A percentile compares a stretch with the other conserved stretches of the same genome.
phyloP scores from a whole-genome alignment of 2,113 vertebrate species.

The Neomonachus schauinslandi region DNA sequence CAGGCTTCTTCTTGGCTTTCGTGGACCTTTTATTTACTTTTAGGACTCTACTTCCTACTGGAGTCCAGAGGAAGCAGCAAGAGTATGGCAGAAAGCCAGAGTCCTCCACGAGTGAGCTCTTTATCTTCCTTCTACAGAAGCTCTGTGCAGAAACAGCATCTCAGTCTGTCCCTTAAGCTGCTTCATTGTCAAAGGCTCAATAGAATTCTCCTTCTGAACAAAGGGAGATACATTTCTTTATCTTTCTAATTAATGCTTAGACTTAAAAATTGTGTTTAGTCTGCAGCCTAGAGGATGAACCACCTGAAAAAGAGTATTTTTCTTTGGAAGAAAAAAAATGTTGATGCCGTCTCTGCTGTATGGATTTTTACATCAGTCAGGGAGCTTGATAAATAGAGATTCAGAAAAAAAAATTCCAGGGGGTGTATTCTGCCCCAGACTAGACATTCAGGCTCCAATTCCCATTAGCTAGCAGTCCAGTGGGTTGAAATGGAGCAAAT shows the following conservation, averaged over 20 bases:
- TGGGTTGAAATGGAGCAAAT: conserved; percentile 73
- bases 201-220: conserved; percentile 79
- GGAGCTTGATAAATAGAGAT: conserved; percentile 74
- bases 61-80: conserved; percentile 71
- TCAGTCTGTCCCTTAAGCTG: conserved; percentile 80
- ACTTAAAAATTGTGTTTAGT: conserved; percentile 75
- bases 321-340: conserved; percentile 58
- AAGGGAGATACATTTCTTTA: conserved; percentile 82
- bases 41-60: conserved; percentile 60
- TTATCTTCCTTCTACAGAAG: conserved; percentile 82
- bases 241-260: conserved; percentile 85
- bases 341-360: conserved; percentile 51
- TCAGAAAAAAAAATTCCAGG: conserved; percentile 47
- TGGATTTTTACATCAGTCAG: conserved; percentile 79
- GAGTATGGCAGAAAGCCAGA: conserved; percentile 76
- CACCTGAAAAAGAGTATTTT: conserved; percentile 77
- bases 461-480: conserved; percentile 70
- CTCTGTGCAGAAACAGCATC: conserved; percentile 68
- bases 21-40: conserved; percentile 70
- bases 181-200: conserved; percentile 80
- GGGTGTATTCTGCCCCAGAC: conserved; percentile 53
- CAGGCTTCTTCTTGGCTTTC: conserved; percentile 61
- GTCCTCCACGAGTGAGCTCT: conserved; percentile 72
- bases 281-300: conserved; percentile 60
- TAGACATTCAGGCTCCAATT: conserved; percentile 68